Evolutionary conservation across 2,113 vertebrate species (phyloP).

Genomic region (Lampris incognitus): DNA sequence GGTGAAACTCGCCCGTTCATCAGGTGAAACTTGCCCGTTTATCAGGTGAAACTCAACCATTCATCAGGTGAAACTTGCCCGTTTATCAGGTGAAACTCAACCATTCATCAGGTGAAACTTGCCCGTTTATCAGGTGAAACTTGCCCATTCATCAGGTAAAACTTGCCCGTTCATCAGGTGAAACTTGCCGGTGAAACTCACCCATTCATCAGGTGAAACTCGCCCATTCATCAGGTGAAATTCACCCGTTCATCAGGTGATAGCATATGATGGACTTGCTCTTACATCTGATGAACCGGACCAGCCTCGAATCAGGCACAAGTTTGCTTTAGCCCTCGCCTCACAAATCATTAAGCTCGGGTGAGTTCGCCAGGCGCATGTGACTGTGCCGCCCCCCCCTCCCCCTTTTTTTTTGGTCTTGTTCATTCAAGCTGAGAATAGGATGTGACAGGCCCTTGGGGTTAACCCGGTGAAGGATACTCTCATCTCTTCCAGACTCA

Average conservation of each 20-base stretch:
- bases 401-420: constrained; percentile 62
- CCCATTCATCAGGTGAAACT: too few relatives aligned
- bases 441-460: constrained; percentile 79
- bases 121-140: too few relatives aligned
- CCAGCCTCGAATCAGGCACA: constrained; percentile 61
- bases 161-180: too few relatives aligned
- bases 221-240: too few relatives aligned
- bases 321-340: constrained; percentile 53
- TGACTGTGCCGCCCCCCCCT: constrained; percentile 70
- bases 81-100: too few relatives aligned
- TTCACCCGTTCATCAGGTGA: constrained; percentile 52
- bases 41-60: too few relatives aligned
- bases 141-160: too few relatives aligned
- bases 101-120: too few relatives aligned
- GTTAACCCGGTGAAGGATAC: constrained; percentile 74
- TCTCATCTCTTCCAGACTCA: constrained; percentile 66
- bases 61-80: too few relatives aligned
- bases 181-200: too few relatives aligned
- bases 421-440: constrained; percentile 81
- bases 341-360: constrained; percentile 69
- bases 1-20: too few relatives aligned
- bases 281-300: constrained; percentile 18
- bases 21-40: not conserved
- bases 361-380: constrained; percentile 68
- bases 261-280: constrained; percentile 64